Evolutionary conservation across 1,140 invertebrate species (phyloP).

Genomic region (Brachionus koreanus): DNA sequence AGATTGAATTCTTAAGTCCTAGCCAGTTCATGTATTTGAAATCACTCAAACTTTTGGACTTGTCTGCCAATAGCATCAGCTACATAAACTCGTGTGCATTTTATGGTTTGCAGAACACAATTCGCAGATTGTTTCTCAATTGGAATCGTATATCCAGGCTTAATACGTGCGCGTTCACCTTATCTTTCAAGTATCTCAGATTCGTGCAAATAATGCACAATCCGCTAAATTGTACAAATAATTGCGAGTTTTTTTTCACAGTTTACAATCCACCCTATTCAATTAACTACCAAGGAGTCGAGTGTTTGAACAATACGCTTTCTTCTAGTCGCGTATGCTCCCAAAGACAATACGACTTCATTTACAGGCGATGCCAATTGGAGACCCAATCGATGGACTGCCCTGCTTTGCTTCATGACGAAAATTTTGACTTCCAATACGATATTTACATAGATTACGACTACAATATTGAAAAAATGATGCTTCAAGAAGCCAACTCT

Average conservation of each 20-base stretch:
- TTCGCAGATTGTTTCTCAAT: not conserved
- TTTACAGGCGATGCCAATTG: not conserved
- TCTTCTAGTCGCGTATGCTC: not conserved
- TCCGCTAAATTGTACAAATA: constrained; percentile 39
- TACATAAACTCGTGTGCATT: constrained; percentile 23
- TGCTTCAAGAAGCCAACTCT: not conserved
- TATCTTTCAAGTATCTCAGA: not conserved
- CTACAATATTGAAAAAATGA: constrained; percentile 11
- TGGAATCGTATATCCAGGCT: not conserved
- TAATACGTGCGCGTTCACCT: constrained; percentile 32
- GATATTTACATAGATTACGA: not conserved
- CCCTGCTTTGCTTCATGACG: not conserved
- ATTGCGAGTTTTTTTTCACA: constrained; percentile 38
- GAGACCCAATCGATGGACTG: not conserved
- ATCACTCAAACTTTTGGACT: constrained; percentile 7
- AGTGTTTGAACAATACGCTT: constrained; percentile 8
- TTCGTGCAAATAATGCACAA: constrained; percentile 44
- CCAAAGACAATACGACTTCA: not conserved
- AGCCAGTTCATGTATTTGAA: not conserved
- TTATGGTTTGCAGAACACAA: constrained; percentile 24
- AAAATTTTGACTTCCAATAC: not conserved
- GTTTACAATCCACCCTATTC: constrained; percentile 39
- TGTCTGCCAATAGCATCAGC: not conserved
- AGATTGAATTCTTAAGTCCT: not conserved
- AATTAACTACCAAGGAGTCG: constrained; percentile 35